A percentile compares a stretch with the other conserved stretches of the same genome.
Conservation (phyloP, 64 coral and sea anemone species). For the Montipora capricornis region DNA sequence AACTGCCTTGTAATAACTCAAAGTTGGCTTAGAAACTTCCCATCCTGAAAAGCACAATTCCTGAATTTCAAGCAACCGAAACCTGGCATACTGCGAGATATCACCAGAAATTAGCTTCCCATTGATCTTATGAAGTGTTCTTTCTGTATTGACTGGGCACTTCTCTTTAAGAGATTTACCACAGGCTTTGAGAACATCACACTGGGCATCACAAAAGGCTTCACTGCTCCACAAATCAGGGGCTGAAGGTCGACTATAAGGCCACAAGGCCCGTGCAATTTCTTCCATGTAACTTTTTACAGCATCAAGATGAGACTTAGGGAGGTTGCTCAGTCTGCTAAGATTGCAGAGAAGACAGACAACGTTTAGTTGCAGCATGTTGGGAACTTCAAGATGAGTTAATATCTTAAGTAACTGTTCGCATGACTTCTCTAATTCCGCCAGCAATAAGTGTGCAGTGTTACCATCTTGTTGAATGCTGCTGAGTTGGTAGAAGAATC, state of each 20-base stretch:
- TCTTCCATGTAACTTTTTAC: slow-evolving; percentile 53
- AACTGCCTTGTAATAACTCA: slow-evolving; percentile 31
- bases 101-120: slow-evolving; percentile 14
- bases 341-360: slow-evolving; percentile 33
- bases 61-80: slow-evolving; percentile 33
- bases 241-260: slow-evolving; percentile 16
- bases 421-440: slow-evolving; percentile 25
- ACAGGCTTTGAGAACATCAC: slow-evolving; percentile 48
- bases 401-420: slow-evolving; percentile 15
- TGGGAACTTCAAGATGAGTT: slow-evolving; percentile 36
- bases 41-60: slow-evolving; percentile 27
- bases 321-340: neutral
- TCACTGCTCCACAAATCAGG: slow-evolving; percentile 33
- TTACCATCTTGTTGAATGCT: neutral
- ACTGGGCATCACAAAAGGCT: slow-evolving; percentile 44
- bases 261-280: slow-evolving; percentile 42
- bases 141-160: slow-evolving; percentile 42
- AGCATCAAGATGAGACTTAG: neutral
- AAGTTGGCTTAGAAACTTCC: neutral
- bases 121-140: slow-evolving; percentile 25
- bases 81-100: slow-evolving; percentile 30
- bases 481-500: slow-evolving; percentile 28
- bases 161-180: slow-evolving; percentile 27
- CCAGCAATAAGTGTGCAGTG: neutral
- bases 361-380: slow-evolving; percentile 26